These are phyloP conservation scores for Heliconius cydno DNA, from an alignment of 2,888 invertebrate genomes.

Conservation along the genomic window DNA sequence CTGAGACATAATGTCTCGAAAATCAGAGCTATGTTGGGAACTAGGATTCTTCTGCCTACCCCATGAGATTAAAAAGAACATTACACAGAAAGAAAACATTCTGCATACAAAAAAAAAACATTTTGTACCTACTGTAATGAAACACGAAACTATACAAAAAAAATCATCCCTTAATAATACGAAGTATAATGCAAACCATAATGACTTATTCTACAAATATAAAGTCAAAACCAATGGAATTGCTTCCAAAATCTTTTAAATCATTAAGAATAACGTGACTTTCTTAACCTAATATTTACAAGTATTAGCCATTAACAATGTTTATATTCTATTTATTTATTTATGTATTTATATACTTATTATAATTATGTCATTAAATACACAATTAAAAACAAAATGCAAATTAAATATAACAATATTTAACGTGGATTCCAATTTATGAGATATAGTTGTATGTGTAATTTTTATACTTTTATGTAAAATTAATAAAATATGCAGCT, in stretches of 20 bases:
- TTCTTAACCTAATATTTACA: background rate
- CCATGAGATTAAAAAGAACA: no score
- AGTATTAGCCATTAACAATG: background rate
- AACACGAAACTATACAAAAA: no score
- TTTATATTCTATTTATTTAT: background rate
- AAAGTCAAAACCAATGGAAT: background rate
- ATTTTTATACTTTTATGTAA: background rate
- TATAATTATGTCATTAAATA: background rate
- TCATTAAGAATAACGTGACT: background rate
- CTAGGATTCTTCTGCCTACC: no score
- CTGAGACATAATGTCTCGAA: no score
- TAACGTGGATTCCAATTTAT: background rate
- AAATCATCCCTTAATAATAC: no score
- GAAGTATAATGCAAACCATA: no score
- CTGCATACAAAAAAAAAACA: no score
- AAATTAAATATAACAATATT: background rate
- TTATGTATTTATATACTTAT: background rate
- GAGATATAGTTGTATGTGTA: background rate
- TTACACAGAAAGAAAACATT: no score
- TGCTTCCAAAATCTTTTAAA: background rate
- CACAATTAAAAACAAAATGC: background rate
- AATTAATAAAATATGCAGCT: no score
- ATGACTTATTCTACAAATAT: background rate
- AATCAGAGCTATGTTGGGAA: no score
- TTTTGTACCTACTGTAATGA: no score